These are phyloP conservation scores for Brachypodius melanocephalos DNA, from an alignment of 2,113 vertebrate species.

Conservation along the genomic window DNA sequence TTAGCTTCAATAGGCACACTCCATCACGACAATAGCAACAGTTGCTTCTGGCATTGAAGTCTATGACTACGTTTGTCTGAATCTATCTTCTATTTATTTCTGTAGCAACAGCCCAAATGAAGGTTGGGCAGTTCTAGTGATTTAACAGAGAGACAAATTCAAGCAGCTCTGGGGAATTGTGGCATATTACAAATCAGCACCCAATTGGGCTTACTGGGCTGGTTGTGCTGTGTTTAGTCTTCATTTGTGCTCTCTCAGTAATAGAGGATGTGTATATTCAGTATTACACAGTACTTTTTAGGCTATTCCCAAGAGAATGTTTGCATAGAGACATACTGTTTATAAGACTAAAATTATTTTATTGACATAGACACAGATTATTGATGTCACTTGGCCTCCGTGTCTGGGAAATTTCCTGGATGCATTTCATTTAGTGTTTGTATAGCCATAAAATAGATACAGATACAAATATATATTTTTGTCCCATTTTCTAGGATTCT, in stretches of 20 bases:
- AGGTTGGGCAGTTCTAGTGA: background rate
- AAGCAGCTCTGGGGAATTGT: background rate
- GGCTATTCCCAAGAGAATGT: background rate
- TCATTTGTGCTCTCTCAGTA: background rate
- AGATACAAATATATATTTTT: background rate
- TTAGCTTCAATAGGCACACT: background rate
- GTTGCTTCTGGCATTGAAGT: background rate
- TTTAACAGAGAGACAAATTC: background rate
- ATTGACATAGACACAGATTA: background rate
- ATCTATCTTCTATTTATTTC: constrained; percentile 24
- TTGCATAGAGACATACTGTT: background rate
- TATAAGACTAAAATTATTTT: background rate
- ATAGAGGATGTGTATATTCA: background rate
- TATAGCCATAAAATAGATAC: background rate
- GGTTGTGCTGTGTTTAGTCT: background rate
- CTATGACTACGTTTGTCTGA: background rate
- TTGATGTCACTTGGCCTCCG: background rate
- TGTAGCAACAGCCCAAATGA: background rate
- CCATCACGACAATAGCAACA: background rate
- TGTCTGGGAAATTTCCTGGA: background rate
- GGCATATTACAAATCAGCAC: background rate
- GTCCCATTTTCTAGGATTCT: background rate
- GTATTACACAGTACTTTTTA: background rate
- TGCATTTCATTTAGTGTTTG: background rate
- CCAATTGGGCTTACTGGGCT: background rate